These are phyloP conservation scores for Prorops nasuta DNA, from an alignment of 1,140 invertebrate genomes.

Conservation along the genomic window DNA sequence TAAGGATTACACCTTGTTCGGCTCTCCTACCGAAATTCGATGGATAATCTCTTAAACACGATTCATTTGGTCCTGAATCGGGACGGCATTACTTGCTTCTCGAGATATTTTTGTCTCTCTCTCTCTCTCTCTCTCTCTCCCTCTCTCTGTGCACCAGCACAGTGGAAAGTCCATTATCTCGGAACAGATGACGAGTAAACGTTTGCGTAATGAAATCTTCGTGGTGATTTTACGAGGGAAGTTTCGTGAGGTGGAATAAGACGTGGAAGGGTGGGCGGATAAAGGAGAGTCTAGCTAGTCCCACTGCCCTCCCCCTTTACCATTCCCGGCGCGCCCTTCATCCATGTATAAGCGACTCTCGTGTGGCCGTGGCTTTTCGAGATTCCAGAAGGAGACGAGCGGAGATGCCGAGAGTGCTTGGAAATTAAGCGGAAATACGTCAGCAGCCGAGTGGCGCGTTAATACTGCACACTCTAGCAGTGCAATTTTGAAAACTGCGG, in stretches of 20 bases:
- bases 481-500: too few species aligned
- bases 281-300: conserved; percentile 1
- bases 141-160: too few species aligned
- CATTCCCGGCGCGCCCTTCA: too few species aligned
- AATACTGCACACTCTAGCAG: too few species aligned
- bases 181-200: conserved; percentile 34
- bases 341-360: conserved; percentile 18
- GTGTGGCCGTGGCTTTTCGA: conserved; percentile 15
- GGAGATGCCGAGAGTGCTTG: conserved; percentile 8
- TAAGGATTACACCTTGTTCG: too few species aligned
- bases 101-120: background rate
- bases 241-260: conserved; percentile 28
- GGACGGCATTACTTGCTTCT: conserved; percentile 2
- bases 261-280: background rate
- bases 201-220: conserved; percentile 40
- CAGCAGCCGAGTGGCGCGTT: background rate
- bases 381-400: conserved; percentile 15
- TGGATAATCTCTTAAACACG: too few species aligned
- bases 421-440: conserved; percentile 18
- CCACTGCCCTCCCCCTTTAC: background rate
- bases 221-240: conserved; percentile 38
- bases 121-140: background rate
- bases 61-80: conserved; percentile 21
- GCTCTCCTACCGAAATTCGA: too few species aligned
- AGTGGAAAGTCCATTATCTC: conserved; percentile 28